A percentile compares a stretch with the other conserved stretches of the same genome.
Evolutionary conservation across 2,888 invertebrate species (phyloP).

Genomic region (Dasypogon diadema): DNA sequence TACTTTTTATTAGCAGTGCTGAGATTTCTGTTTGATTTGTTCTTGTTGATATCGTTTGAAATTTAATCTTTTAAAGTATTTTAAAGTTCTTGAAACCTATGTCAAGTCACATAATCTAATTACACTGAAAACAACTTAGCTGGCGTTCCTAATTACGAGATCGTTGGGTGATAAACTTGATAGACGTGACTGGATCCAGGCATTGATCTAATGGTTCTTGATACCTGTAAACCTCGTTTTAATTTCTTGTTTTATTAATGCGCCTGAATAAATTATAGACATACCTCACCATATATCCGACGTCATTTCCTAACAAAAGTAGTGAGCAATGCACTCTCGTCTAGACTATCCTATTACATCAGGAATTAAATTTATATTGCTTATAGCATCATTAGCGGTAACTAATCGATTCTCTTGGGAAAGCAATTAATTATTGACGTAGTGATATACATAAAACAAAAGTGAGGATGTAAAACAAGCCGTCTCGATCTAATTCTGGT

Average conservation of each 20-base stretch:
- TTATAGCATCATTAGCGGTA: constrained; percentile 6
- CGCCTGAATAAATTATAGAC: constrained; percentile 15
- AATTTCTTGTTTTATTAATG: not conserved
- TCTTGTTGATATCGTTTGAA: too few relatives aligned
- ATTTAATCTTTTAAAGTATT: too few relatives aligned
- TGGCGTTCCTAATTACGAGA: not conserved
- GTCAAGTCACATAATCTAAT: too few relatives aligned
- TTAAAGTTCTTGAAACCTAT: too few relatives aligned
- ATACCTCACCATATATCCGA: not conserved
- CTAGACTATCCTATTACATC: not conserved
- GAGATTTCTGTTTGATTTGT: too few relatives aligned
- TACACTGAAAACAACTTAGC: too few relatives aligned
- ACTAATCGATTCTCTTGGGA: constrained; percentile 7
- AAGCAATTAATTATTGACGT: not conserved
- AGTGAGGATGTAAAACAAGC: too few relatives aligned
- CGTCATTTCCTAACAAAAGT: not conserved
- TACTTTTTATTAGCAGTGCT: too few relatives aligned
- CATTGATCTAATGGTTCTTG: not conserved
- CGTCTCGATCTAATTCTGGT: too few relatives aligned
- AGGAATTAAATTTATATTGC: constrained; percentile 14
- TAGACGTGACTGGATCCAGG: not conserved
- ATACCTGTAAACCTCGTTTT: not conserved
- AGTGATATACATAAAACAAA: not conserved
- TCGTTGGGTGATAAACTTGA: not conserved
- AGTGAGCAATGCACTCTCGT: not conserved